These are phyloP conservation scores for Halcyon senegalensis DNA, from an alignment of 2,113 vertebrate genomes.

Conservation along the genomic window DNA sequence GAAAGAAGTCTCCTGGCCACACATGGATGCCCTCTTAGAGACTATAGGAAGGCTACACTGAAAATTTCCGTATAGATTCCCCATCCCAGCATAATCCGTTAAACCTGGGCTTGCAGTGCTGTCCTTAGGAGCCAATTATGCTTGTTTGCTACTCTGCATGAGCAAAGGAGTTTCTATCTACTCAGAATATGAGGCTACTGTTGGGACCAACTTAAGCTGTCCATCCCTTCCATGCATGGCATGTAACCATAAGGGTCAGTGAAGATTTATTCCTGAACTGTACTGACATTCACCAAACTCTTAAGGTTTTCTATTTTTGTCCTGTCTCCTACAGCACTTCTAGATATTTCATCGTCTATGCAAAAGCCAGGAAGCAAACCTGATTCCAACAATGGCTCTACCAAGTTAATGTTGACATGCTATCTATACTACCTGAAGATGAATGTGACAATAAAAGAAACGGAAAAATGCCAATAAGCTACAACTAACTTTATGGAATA, in stretches of 20 bases:
- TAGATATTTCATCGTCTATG: background rate
- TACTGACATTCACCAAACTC: background rate
- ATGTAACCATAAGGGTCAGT: background rate
- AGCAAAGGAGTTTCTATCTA: background rate
- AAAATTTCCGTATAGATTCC: background rate
- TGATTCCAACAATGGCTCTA: rapidly evolving
- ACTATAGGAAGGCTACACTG: background rate
- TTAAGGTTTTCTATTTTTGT: background rate
- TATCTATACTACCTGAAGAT: background rate
- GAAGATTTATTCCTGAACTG: background rate
- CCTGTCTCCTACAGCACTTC: background rate
- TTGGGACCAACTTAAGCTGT: background rate
- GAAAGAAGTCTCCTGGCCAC: background rate
- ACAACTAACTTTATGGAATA: background rate
- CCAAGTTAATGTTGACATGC: background rate
- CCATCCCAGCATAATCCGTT: background rate
- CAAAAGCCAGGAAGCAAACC: background rate
- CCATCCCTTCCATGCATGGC: background rate
- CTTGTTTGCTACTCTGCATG: background rate
- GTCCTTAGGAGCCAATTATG: background rate
- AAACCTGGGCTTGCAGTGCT: background rate
- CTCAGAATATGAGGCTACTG: background rate
- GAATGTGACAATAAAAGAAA: background rate
- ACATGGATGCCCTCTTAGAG: background rate
- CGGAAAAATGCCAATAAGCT: background rate